These are phyloP conservation scores for Leistus spinibarbis DNA, from an alignment of 2,888 invertebrate species.

Conservation along the genomic window DNA sequence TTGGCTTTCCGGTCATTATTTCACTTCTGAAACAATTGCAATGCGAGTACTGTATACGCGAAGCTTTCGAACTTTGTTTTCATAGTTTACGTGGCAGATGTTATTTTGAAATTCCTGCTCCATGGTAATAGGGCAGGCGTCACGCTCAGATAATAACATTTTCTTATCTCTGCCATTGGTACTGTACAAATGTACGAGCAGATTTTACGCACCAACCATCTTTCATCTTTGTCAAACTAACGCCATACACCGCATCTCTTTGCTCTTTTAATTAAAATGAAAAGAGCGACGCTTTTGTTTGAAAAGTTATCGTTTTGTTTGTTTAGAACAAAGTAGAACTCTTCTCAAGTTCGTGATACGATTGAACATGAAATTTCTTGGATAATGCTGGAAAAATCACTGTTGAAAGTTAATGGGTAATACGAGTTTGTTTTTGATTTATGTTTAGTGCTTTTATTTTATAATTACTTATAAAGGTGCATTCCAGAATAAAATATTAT, in stretches of 20 bases:
- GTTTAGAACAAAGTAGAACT: neutral
- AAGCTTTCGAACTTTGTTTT: neutral
- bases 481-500: neutral
- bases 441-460: no score
- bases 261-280: constrained; percentile 1
- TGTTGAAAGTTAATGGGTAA: no score
- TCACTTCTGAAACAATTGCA: no score
- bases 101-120: neutral
- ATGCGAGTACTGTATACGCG: neutral
- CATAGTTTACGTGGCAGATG: neutral
- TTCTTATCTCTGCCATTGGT: neutral
- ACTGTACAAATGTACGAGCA: neutral
- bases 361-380: no score
- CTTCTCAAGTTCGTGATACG: no score
- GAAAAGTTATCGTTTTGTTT: no score
- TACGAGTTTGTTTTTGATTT: no score
- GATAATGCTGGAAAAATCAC: no score
- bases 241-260: no score
- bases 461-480: no score
- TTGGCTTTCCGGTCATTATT: no score
- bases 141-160: neutral
- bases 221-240: neutral
- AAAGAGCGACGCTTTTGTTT: no score
- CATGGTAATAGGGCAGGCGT: neutral
- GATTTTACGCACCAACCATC: neutral